Percentiles rank a stretch among this genome's conserved stretches.
Evolutionary conservation across 53 echinoderm and acorn worm species (phyloP).

Genomic region (Holothuria scabra): DNA sequence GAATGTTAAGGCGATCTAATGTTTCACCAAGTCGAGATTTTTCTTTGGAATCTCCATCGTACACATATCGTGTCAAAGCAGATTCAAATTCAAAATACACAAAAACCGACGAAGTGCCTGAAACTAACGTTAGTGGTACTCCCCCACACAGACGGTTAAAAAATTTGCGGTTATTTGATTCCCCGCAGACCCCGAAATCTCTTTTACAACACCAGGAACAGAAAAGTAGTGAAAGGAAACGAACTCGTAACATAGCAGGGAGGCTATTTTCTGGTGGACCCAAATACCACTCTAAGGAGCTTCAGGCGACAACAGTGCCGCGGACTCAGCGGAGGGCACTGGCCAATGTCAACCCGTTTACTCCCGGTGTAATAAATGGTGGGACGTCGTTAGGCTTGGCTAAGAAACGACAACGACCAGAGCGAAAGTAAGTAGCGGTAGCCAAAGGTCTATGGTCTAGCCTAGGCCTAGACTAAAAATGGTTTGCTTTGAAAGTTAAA

Average conservation of each 20-base stretch:
- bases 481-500: too few relatives aligned
- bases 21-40: constrained; percentile 22
- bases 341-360: constrained; percentile 96
- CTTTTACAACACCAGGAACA: constrained; percentile 67
- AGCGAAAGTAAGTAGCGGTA: constrained; percentile 52
- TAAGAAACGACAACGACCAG: constrained; percentile 77
- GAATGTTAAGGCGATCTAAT: constrained; percentile 50
- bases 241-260: constrained; percentile 62
- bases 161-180: constrained; percentile 91
- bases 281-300: constrained; percentile 22
- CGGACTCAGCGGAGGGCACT: constrained; percentile 49
- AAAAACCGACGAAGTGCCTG: constrained; percentile 38
- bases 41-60: constrained; percentile 79
- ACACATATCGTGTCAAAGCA: constrained; percentile 77
- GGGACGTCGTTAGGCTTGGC: constrained; percentile 49
- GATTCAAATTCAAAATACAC: constrained; percentile 53
- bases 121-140: constrained; percentile 54
- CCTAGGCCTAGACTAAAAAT: too few relatives aligned
- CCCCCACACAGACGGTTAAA: constrained; percentile 87
- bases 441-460: too few relatives aligned
- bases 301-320: constrained; percentile 32
- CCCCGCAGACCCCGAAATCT: constrained; percentile 97
- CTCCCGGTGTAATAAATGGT: constrained; percentile 70
- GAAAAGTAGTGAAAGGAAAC: constrained; percentile 62
- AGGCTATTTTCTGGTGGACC: constrained; percentile 61